phyloP scores from a whole-genome alignment of 92 coral and sea anemone species.

The Actinostola sp. region DNA sequence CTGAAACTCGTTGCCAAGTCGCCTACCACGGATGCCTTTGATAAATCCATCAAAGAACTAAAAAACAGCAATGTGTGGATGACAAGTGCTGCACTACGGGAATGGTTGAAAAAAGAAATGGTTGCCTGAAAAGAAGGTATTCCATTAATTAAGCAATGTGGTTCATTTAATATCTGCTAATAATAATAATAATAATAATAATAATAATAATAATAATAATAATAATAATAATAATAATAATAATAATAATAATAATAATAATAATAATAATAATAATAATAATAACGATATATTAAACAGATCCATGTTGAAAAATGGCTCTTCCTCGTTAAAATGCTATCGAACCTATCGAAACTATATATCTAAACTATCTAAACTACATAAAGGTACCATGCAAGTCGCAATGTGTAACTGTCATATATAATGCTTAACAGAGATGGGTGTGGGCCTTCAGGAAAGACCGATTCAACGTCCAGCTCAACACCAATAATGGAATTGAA shows the following conservation, averaged over 20 bases:
- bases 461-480: slow-evolving; percentile 28
- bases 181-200: too few species aligned
- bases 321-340: too few species aligned
- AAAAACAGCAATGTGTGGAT: slow-evolving; percentile 37
- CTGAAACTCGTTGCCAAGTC: slow-evolving; percentile 33
- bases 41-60: slow-evolving; percentile 20
- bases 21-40: slow-evolving; percentile 3
- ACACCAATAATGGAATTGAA: slow-evolving; percentile 72
- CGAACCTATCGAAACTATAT: neutral
- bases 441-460: slow-evolving; percentile 39
- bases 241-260: too few species aligned
- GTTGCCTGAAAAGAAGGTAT: slow-evolving; percentile 45
- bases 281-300: too few species aligned
- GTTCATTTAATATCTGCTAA: neutral
- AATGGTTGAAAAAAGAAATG: slow-evolving; percentile 54
- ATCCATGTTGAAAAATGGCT: too few species aligned
- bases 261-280: too few species aligned
- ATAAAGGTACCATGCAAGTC: neutral
- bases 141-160: neutral
- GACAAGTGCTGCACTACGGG: slow-evolving; percentile 9
- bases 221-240: neutral
- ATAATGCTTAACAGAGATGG: neutral
- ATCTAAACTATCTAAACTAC: neutral
- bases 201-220: neutral
- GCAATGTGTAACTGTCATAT: neutral